Percentiles rank a stretch among this genome's conserved stretches.
Conservation (phyloP, 1,140 invertebrate genomes). For the Colletes latitarsis region DNA sequence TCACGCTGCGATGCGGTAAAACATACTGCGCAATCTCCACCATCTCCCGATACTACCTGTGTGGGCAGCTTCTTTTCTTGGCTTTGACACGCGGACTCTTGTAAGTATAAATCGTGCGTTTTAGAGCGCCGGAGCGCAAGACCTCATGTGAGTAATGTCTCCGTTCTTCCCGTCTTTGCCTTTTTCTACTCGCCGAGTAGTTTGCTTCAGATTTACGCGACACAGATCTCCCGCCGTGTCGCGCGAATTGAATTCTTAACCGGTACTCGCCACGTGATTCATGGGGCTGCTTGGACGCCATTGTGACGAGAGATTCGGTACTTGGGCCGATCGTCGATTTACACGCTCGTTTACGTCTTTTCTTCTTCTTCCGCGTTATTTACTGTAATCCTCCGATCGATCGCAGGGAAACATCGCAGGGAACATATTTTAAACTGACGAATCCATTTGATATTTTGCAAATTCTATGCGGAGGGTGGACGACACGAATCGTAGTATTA, state of each 20-base stretch:
- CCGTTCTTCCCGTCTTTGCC: neutral
- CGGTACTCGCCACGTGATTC: constrained; percentile 38
- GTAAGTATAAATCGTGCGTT: constrained; percentile 36
- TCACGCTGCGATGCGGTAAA: constrained; percentile 40
- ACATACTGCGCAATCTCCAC: constrained; percentile 17
- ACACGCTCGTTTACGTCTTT: neutral
- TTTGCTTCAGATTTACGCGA: constrained; percentile 46
- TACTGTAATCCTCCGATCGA: no score
- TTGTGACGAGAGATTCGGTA: constrained; percentile 11
- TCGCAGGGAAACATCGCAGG: no score
- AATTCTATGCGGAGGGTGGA: neutral
- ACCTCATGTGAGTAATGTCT: constrained; percentile 40
- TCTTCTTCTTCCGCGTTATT: neutral
- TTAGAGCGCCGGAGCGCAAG: constrained; percentile 32
- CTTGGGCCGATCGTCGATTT: neutral
- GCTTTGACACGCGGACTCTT: constrained; percentile 31
- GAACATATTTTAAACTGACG: neutral
- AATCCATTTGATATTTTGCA: neutral
- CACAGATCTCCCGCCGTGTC: constrained; percentile 42
- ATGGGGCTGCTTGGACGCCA: neutral
- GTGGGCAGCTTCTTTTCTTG: constrained; percentile 25
- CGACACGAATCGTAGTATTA: neutral
- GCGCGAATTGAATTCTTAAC: constrained; percentile 48
- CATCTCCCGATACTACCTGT: constrained; percentile 30
- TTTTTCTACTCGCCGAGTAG: constrained; percentile 23